Base-by-base conservation (phyloP, 2,888 invertebrate genomes). In the Agonopterix heracliana region DNA sequence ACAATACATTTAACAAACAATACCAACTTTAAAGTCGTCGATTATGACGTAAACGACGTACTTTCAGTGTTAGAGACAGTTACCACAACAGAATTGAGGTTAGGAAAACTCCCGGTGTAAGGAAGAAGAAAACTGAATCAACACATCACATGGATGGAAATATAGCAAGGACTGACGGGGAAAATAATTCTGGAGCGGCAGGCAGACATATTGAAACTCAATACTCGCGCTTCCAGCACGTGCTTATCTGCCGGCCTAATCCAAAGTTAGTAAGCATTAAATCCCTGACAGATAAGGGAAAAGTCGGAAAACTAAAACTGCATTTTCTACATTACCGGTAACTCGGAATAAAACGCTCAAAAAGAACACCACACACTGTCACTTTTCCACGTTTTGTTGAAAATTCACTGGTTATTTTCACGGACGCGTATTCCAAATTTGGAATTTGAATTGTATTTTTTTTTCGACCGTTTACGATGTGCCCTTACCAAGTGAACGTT, bases 201-300 rank as follows among this genome's bases (percentile, higher is more conserved):
- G 77, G 81, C 83, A 69, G 83, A 83, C 82, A 81, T 81, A 68
- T 78, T 87, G 86, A 74, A 87, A 87, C 78, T 79, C 75, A 77
- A 87, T 76, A 82, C 84, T 69, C 68, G 59, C 70, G 68, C 68
- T 63, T 81, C 80, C 81, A 81, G 77, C 73, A 74, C 75, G 74
- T 71, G 72, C 60, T 70, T 64, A 71, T 65, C 64, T 64, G 57
- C 52, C 10, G 60, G 64, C 63, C 64, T 62, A 60, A 66, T 59
- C 66, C 57, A 59, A 59, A 57, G 67, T 66, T 68, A 70, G 63
- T 56, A 59, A 64, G 60, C 63, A 54, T 53, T 59, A 53, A 60
- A 63, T 54, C 56, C 56, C 54, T 55, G 56, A 64, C 61, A 65
- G 66, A 64, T 63, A 59, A 68, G 61, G 68, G 61, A 69, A 69